These are phyloP conservation scores for Serranus cabrilla DNA, from an alignment of 2,797 vertebrate genomes.

Conservation along the genomic window DNA sequence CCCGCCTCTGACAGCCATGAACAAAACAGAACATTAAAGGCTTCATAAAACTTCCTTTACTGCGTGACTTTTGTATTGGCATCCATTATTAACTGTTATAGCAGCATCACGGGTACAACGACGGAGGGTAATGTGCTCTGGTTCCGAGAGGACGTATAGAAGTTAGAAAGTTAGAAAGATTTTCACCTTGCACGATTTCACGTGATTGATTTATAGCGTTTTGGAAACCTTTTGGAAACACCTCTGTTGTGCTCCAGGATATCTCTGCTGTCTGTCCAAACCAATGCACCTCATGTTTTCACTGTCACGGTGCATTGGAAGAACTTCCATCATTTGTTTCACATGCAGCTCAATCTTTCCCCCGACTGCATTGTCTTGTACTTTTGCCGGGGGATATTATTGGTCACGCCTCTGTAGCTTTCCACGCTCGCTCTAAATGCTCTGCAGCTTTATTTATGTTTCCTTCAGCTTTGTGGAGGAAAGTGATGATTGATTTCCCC, in stretches of 20 bases:
- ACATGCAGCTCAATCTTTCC: not conserved
- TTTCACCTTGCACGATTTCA: too few species aligned
- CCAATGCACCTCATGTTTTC: not conserved
- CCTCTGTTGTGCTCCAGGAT: not conserved
- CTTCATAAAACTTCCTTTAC: not conserved
- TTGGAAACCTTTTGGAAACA: not conserved
- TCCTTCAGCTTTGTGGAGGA: not conserved
- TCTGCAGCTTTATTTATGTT: not conserved
- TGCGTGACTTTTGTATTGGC: not conserved
- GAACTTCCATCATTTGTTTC: not conserved
- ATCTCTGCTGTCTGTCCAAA: not conserved
- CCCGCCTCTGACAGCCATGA: too few species aligned
- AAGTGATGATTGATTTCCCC: not conserved
- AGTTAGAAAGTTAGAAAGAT: too few species aligned
- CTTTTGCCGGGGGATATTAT: not conserved
- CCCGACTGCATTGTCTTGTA: not conserved
- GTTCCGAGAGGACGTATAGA: not conserved
- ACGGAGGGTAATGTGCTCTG: not conserved
- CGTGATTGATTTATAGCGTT: too few species aligned
- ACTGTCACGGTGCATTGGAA: not conserved
- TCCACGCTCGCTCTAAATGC: not conserved
- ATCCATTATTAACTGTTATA: not conserved
- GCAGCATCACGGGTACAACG: not conserved
- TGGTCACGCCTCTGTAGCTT: not conserved
- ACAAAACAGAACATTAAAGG: not conserved